Evolutionary conservation across 2,113 vertebrate species (phyloP).

Genomic region (Oenanthe melanoleuca): DNA sequence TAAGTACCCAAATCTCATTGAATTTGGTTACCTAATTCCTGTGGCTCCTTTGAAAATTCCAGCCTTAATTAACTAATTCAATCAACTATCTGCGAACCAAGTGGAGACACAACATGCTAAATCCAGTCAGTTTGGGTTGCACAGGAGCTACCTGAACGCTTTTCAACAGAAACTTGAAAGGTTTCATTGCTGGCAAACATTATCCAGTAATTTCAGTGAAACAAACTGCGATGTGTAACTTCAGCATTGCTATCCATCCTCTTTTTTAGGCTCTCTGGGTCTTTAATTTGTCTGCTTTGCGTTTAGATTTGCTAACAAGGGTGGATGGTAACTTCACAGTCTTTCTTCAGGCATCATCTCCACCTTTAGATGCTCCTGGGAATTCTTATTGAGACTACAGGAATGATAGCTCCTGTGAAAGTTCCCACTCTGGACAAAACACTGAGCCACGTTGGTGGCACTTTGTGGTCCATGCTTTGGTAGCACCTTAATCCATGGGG

Average conservation of each 20-base stretch:
- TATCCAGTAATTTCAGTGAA: background rate
- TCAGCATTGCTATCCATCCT: background rate
- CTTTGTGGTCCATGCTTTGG: background rate
- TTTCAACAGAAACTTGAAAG: background rate
- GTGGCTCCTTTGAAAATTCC: constrained; percentile 63
- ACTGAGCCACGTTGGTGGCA: background rate
- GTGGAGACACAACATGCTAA: background rate
- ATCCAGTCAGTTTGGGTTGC: background rate
- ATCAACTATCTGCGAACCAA: constrained; percentile 29
- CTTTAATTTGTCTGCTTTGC: background rate
- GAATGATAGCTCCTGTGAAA: background rate
- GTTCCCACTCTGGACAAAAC: background rate
- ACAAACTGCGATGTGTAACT: background rate
- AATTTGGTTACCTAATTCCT: constrained; percentile 61
- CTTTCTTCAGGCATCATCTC: constrained; percentile 4
- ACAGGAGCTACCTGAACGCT: background rate
- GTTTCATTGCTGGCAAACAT: background rate
- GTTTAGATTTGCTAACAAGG: constrained; percentile 11
- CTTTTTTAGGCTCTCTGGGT: background rate
- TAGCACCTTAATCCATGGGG: background rate
- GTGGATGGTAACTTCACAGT: background rate
- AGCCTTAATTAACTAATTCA: constrained; percentile 45
- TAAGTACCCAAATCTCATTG: constrained; percentile 22
- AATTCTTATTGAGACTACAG: background rate
- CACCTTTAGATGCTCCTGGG: background rate